phyloP scores from a whole-genome alignment of 2,113 vertebrate genomes.

The Thalassoma bifasciatum region DNA sequence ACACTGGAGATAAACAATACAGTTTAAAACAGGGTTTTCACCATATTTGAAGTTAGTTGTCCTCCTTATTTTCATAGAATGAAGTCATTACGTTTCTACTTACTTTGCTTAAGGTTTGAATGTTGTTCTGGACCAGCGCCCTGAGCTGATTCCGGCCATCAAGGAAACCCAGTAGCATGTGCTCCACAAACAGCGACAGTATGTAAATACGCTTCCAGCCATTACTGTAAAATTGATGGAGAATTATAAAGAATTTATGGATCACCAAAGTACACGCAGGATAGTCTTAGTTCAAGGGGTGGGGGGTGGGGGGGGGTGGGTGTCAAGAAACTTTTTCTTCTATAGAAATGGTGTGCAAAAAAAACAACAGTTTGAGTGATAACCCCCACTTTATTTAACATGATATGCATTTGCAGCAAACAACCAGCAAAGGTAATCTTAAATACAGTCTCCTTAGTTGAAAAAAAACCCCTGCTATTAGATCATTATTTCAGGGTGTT shows the following conservation, averaged over 20 bases:
- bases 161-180: constrained; percentile 49
- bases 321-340: no score
- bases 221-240: constrained; percentile 24
- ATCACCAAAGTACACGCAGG: not conserved
- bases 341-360: not conserved
- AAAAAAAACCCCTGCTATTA: no score
- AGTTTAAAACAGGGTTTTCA: no score
- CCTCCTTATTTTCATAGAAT: not conserved
- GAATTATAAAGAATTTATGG: no score
- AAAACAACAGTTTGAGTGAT: not conserved
- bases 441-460: no score
- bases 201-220: constrained; percentile 51
- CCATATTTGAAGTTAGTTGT: not conserved
- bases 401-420: no score
- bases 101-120: constrained; percentile 30
- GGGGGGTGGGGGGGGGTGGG: no score
- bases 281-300: not conserved
- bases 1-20: not conserved
- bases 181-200: constrained; percentile 53
- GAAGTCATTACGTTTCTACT: constrained; percentile 4
- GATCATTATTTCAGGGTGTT: no score
- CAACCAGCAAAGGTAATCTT: no score
- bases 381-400: no score
- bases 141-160: constrained; percentile 28
- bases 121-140: not conserved